phyloP scores from a whole-genome alignment of 2,888 invertebrate genomes.

The Oxycera nigricornis region DNA sequence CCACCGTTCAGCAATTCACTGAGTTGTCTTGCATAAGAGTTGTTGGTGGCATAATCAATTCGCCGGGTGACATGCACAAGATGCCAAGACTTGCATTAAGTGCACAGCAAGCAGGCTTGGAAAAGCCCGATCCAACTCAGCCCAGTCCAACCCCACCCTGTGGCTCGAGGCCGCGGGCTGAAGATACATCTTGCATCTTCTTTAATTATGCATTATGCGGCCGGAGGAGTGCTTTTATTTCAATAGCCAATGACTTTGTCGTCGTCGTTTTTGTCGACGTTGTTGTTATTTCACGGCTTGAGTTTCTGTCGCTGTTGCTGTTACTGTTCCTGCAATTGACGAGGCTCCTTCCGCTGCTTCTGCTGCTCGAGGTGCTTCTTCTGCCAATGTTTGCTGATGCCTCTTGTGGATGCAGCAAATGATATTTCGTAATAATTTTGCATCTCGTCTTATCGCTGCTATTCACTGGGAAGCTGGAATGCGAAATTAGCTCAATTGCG shows the following conservation, averaged over 20 bases:
- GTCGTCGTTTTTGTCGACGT: constrained; percentile 15
- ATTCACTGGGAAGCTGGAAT: constrained; percentile 28
- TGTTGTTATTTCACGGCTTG: constrained; percentile 2
- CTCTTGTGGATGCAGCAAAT: not conserved
- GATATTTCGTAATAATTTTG: constrained; percentile 34
- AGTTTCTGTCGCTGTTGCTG: not conserved
- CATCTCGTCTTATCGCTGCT: constrained; percentile 30
- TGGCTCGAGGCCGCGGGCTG: constrained; percentile 6
- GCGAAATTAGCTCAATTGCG: constrained; percentile 33
- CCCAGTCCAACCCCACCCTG: not conserved
- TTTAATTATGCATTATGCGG: constrained; percentile 40
- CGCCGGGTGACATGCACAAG: constrained; percentile 33
- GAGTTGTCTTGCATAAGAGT: constrained; percentile 31
- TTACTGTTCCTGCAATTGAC: not conserved
- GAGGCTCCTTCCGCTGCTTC: not conserved
- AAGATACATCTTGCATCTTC: constrained; percentile 35
- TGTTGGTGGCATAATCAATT: constrained; percentile 39
- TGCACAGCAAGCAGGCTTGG: no score
- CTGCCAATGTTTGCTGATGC: constrained; percentile 8
- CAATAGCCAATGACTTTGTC: constrained; percentile 32
- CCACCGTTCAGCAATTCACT: constrained; percentile 18
- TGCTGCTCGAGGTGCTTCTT: not conserved
- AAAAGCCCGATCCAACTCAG: not conserved
- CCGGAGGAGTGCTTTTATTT: constrained; percentile 33
- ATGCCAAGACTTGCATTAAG: constrained; percentile 23